Evolutionary conservation across 2,797 vertebrate species (phyloP).

Genomic region (Typhlichthys eigenmanni): DNA sequence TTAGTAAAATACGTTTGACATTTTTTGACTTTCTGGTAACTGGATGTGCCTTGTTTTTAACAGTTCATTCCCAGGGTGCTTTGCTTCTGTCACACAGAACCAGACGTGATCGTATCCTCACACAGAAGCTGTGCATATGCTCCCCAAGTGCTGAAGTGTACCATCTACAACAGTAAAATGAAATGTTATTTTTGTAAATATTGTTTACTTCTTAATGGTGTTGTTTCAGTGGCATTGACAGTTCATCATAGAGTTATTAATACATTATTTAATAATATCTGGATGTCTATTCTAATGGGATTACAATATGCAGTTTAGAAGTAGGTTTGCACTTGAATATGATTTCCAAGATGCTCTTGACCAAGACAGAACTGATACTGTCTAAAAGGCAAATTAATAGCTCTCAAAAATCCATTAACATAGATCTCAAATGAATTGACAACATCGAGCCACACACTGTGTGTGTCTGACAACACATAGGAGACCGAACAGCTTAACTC

Average conservation of each 20-base stretch:
- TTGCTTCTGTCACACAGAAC: slow-evolving; percentile 18
- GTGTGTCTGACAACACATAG: too few relatives aligned
- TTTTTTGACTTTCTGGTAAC: slow-evolving; percentile 29
- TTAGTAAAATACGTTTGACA: slow-evolving; percentile 23
- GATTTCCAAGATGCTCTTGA: neutral
- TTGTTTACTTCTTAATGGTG: too few relatives aligned
- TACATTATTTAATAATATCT: neutral
- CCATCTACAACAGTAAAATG: neutral
- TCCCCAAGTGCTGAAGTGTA: neutral
- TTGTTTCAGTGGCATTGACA: too few relatives aligned
- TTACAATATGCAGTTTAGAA: neutral
- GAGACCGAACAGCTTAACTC: too few relatives aligned
- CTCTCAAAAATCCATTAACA: neutral
- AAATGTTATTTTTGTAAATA: neutral
- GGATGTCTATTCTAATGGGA: neutral
- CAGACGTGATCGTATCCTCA: slow-evolving; percentile 2
- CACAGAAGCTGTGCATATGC: neutral
- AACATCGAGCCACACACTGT: too few relatives aligned
- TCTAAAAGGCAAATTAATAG: slow-evolving; percentile 1
- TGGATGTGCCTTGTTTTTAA: slow-evolving; percentile 25
- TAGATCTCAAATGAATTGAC: too few relatives aligned
- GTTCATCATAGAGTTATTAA: too few relatives aligned
- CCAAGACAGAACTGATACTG: neutral
- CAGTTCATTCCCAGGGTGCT: slow-evolving; percentile 10
- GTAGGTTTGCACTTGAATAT: slow-evolving; percentile 1